Evolutionary conservation across 2,797 vertebrate genomes (phyloP).

Genomic region (Mormyrops attenuatus): DNA sequence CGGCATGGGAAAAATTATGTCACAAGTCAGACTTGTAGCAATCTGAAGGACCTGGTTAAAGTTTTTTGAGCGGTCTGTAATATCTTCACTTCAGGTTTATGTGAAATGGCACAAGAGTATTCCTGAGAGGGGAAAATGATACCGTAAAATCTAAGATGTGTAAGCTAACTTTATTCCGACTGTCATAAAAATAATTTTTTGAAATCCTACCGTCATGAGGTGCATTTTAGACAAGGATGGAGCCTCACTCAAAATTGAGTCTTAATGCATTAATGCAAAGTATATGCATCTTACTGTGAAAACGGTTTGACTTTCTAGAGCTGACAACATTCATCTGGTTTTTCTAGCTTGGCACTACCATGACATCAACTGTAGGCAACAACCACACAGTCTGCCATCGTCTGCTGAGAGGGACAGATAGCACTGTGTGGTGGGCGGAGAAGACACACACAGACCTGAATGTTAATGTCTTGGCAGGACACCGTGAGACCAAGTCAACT

Average conservation of each 20-base stretch:
- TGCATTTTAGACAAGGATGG: neutral
- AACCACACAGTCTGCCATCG: constrained; percentile 23
- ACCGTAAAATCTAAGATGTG: neutral
- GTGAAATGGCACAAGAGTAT: neutral
- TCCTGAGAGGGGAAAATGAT: neutral
- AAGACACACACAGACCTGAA: constrained; percentile 44
- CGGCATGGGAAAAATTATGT: neutral
- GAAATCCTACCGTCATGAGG: neutral
- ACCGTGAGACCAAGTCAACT: constrained; percentile 11
- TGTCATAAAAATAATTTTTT: neutral
- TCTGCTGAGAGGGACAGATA: constrained; percentile 47
- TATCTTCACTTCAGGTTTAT: neutral
- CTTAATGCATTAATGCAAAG: neutral
- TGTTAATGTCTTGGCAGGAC: constrained; percentile 24
- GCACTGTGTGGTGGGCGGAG: constrained; percentile 43
- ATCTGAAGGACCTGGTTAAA: neutral
- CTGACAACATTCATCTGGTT: neutral
- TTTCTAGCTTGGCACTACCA: neutral
- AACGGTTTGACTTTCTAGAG: neutral
- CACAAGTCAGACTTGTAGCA: neutral
- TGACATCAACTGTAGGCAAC: neutral
- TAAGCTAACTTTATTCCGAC: constrained; percentile 8
- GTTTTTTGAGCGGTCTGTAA: neutral
- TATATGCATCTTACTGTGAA: neutral
- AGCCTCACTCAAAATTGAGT: neutral